Percentiles rank a stretch among this genome's conserved stretches.
phyloP scores from a whole-genome alignment of 1,140 invertebrate species.

The Ostrea denselamellosa region DNA sequence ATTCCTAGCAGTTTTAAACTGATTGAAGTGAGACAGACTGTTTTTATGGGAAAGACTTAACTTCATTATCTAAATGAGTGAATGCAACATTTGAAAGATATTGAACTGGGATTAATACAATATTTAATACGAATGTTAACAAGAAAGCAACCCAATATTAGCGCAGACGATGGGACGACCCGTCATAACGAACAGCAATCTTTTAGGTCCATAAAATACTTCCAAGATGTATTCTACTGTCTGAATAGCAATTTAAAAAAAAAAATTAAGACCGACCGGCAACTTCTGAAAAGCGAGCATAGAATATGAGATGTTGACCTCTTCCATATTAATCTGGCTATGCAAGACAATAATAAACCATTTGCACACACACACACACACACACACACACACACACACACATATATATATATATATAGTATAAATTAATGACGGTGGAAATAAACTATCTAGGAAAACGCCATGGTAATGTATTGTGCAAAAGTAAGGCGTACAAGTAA shows the following conservation, averaged over 20 bases:
- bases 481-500: too few species aligned
- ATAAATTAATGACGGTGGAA: background rate
- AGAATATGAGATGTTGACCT: background rate
- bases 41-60: background rate
- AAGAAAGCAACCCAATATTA: background rate
- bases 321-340: background rate
- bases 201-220: background rate
- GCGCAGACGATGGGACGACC: background rate
- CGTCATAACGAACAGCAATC: background rate
- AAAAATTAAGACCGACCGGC: background rate
- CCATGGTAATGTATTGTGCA: background rate
- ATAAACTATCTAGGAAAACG: background rate
- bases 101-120: background rate
- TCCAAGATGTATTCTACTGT: background rate
- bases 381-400: too few species aligned
- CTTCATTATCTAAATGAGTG: background rate
- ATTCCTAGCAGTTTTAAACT: background rate
- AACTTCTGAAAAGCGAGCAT: background rate
- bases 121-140: background rate
- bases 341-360: background rate
- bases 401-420: too few species aligned
- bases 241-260: background rate
- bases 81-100: slow-evolving; percentile 6
- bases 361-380: too few species aligned
- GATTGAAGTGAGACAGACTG: background rate